Evolutionary conservation across 2,888 invertebrate genomes (phyloP), one percentile per base, ranked within the genome.

Genomic region (Drosophila sordidula): DNA sequence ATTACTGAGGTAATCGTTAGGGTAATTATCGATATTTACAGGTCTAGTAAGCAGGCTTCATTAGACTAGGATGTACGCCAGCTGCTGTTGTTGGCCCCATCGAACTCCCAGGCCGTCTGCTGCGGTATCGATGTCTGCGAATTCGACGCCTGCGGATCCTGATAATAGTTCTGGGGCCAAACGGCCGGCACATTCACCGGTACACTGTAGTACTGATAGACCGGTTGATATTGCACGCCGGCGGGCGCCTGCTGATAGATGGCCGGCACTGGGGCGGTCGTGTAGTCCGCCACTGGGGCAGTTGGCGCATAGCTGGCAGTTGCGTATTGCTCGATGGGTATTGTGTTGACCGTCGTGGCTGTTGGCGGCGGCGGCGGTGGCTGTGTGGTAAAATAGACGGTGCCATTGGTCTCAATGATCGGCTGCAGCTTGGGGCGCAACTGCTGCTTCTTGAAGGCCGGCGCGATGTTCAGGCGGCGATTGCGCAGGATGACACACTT

Each of bases 181-280:
- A 39, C 22, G 12, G 45, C 8, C 1, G 73, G 42, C 46, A 57
- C 8, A 47, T 56, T 71, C 6, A 71, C 32, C 8, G 70, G 70
- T 8, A 73, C 51, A 39, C 57, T 73, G 11, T 47, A 62, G 14
- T 62, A 73, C 2, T 67, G 72, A 38, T 70, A 70, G 42, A 70
- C 1, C 11, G 71, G 71, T 22, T 59, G 71, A 22, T 49, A 71
- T 3, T 65, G 70, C 0, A 64, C 9, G 2, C 41, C 38, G 26
- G 42, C 2, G 0, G 55, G 51, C 6, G 49, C 36, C 29, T 59
- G 68, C 22, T 58, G 59, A 34, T 59, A 71, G 1, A 64, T 16
- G 25, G 52, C 0, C 8, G 70, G 22, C n/a, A 52, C 12, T 0
- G 8, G 9, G 26, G 39, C 9, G 3, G n/a, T 18, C 0, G 32